A percentile compares a stretch with the other conserved stretches of the same genome.
Evolutionary conservation across 53 echinoderm and acorn worm species (phyloP).

Genomic region (Zoroaster sp.): DNA sequence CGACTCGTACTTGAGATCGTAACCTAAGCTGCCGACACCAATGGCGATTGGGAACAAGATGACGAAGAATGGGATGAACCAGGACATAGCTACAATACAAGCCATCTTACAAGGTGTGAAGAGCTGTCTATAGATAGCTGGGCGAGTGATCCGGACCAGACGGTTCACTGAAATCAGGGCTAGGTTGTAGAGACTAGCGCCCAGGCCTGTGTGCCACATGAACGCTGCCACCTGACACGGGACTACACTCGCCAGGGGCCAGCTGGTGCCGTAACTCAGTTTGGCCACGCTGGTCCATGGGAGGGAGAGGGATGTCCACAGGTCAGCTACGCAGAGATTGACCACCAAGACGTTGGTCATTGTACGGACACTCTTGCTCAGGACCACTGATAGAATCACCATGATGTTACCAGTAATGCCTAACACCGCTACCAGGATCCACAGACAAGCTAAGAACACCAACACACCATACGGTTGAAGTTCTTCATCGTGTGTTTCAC

Average conservation of each 20-base stretch:
- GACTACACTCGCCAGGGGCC: conserved; percentile 1
- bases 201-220: neutral
- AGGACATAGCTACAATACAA: too few species aligned
- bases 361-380: conserved; percentile 17
- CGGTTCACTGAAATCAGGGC: conserved; percentile 22
- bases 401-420: conserved; percentile 33
- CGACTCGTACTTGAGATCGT: neutral
- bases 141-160: conserved; percentile 14
- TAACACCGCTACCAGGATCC: neutral
- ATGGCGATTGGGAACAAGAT: neutral
- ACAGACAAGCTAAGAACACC: neutral
- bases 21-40: conserved; percentile 26
- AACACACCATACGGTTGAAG: neutral
- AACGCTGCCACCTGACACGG: conserved; percentile 9
- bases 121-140: neutral
- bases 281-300: neutral
- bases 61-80: conserved; percentile 18
- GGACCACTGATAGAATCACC: conserved; percentile 27
- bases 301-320: neutral
- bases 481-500: neutral
- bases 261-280: neutral
- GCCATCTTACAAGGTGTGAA: conserved; percentile 18
- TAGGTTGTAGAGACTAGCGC: conserved; percentile 28
- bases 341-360: conserved; percentile 40
- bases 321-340: conserved; percentile 33